phyloP scores from a whole-genome alignment of 2,888 invertebrate genomes.

The Agonum fuliginosum region DNA sequence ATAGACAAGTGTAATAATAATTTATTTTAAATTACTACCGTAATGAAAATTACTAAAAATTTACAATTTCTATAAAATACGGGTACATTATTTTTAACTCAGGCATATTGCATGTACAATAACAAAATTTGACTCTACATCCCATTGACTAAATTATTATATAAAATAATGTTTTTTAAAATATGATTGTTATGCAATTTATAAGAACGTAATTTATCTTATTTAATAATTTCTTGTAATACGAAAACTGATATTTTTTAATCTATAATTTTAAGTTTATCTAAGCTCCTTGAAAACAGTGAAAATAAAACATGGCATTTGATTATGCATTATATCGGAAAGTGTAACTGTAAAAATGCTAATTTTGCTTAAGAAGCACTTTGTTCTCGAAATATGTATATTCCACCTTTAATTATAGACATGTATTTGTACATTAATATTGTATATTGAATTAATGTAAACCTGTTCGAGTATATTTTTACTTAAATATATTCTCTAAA shows the following conservation, averaged over 20 bases:
- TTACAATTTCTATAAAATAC: no score
- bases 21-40: no score
- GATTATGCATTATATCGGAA: background rate
- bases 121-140: no score
- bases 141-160: background rate
- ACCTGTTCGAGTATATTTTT: slow-evolving; percentile 58
- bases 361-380: slow-evolving; percentile 52
- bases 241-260: no score
- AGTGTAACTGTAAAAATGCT: slow-evolving; percentile 46
- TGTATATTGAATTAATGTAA: slow-evolving; percentile 58
- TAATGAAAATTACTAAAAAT: slow-evolving; percentile 22
- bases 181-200: slow-evolving; percentile 2
- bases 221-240: slow-evolving; percentile 2
- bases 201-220: slow-evolving; percentile 6
- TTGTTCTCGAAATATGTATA: slow-evolving; percentile 38
- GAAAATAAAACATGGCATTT: slow-evolving; percentile 18
- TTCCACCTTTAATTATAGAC: slow-evolving; percentile 21
- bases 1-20: no score
- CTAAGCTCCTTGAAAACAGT: slow-evolving; percentile 37
- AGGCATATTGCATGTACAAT: no score
- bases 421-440: slow-evolving; percentile 44
- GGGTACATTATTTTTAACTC: no score
- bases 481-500: slow-evolving; percentile 56
- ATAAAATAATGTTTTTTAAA: slow-evolving; percentile 6
- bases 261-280: background rate